Evolutionary conservation across 23 tunicate genomes (phyloP).

Genomic region (Trididemnum nubilum): DNA sequence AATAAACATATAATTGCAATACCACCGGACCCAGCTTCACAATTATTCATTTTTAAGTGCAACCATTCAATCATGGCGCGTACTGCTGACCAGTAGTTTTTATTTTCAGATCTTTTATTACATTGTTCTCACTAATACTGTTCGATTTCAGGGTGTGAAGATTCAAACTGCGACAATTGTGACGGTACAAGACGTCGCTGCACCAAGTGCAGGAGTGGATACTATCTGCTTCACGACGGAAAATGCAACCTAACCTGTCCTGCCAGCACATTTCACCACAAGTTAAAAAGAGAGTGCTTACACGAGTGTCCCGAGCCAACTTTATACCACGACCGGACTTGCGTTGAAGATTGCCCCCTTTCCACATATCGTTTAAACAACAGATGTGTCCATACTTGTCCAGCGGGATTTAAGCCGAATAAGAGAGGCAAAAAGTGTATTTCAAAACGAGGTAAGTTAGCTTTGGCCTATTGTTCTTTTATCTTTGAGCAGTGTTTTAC

Average conservation of each 20-base stretch:
- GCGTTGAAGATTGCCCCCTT: neutral
- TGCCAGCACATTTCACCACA: neutral
- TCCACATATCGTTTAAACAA: too few relatives aligned
- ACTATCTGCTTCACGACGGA: neutral
- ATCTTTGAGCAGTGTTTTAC: too few relatives aligned
- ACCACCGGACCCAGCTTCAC: too few relatives aligned
- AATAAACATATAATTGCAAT: too few relatives aligned
- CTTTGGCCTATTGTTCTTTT: too few relatives aligned
- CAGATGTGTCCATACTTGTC: too few relatives aligned
- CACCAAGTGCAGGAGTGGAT: neutral
- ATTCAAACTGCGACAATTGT: neutral
- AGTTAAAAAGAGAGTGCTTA: neutral
- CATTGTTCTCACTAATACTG: too few relatives aligned
- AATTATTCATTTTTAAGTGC: too few relatives aligned
- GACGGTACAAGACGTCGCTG: neutral
- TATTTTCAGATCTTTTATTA: too few relatives aligned
- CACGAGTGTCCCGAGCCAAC: neutral
- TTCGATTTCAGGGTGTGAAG: neutral
- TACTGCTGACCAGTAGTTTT: too few relatives aligned
- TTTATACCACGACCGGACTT: neutral
- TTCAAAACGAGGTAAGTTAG: neutral
- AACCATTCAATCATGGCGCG: too few relatives aligned
- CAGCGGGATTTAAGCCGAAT: neutral
- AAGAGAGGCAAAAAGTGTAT: neutral
- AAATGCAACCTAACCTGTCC: neutral